Evolutionary conservation across 2,113 vertebrate genomes (phyloP).

Genomic region (Coptodon rendalli): DNA sequence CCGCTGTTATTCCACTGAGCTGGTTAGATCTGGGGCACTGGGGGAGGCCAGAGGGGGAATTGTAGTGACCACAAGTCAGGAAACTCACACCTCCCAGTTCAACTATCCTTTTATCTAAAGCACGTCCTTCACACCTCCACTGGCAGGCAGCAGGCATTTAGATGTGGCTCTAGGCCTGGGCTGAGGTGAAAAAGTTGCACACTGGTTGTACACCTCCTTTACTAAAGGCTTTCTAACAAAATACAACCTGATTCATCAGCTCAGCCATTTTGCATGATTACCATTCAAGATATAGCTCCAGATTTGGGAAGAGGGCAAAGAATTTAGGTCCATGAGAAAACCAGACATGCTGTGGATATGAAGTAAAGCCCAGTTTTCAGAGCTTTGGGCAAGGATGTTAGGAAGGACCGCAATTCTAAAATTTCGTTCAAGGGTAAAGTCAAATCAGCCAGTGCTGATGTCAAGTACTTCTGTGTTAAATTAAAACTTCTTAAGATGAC

Average conservation of each 20-base stretch:
- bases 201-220: not conserved
- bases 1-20: slow-evolving; percentile 49
- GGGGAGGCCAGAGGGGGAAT: not conserved
- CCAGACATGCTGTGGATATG: not conserved
- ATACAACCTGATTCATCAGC: not conserved
- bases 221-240: not conserved
- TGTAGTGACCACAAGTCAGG: slow-evolving; percentile 33
- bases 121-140: slow-evolving; percentile 68
- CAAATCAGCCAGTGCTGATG: not conserved
- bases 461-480: slow-evolving; percentile 14
- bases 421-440: not conserved
- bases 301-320: not conserved
- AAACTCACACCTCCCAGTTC: slow-evolving; percentile 17
- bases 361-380: not conserved
- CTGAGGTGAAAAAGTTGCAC: not conserved
- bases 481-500: slow-evolving; percentile 4
- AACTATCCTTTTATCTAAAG: slow-evolving; percentile 57
- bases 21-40: slow-evolving; percentile 31
- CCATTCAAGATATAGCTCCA: not conserved
- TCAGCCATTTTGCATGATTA: not conserved
- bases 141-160: slow-evolving; percentile 31
- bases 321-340: not conserved
- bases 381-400: not conserved
- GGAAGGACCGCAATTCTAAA: not conserved
- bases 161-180: not conserved